These are phyloP conservation scores for Brachionichthys hirsutus DNA, from an alignment of 2,113 vertebrate genomes.

Conservation along the genomic window DNA sequence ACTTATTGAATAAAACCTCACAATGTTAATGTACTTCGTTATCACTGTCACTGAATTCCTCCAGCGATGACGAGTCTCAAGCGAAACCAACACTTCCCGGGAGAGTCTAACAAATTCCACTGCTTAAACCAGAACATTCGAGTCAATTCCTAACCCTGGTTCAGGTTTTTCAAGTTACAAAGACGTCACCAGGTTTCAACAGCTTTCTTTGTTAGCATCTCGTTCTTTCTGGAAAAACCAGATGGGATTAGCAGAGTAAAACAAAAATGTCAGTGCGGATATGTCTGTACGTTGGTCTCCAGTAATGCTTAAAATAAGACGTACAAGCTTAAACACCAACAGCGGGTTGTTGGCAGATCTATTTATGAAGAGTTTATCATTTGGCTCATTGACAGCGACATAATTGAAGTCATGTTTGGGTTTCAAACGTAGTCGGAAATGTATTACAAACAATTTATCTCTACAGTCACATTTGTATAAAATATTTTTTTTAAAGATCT, in stretches of 20 bases:
- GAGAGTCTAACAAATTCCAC: conserved; percentile 34
- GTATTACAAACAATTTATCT: neutral
- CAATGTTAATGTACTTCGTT: neutral
- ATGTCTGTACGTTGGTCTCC: no score
- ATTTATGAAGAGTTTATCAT: no score
- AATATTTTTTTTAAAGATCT: conserved; percentile 25
- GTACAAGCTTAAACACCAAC: no score
- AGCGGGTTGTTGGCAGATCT: neutral
- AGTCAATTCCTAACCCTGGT: conserved; percentile 2
- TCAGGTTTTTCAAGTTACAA: conserved; percentile 4
- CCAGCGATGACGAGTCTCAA: neutral
- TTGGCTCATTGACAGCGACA: no score
- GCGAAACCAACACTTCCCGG: conserved; percentile 21
- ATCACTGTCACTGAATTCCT: conserved; percentile 28
- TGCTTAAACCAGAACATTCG: conserved; percentile 27
- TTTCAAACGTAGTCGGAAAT: conserved; percentile 8
- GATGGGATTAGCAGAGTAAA: neutral
- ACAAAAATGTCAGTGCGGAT: no score
- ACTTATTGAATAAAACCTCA: conserved; percentile 28
- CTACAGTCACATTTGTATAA: conserved; percentile 1
- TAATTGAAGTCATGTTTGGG: no score
- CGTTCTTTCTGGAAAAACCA: neutral
- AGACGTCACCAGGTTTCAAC: conserved; percentile 6
- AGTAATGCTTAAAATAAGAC: no score
- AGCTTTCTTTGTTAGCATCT: neutral